Conservation (phyloP, 2,888 invertebrate genomes). For the Andrena dorsata region DNA sequence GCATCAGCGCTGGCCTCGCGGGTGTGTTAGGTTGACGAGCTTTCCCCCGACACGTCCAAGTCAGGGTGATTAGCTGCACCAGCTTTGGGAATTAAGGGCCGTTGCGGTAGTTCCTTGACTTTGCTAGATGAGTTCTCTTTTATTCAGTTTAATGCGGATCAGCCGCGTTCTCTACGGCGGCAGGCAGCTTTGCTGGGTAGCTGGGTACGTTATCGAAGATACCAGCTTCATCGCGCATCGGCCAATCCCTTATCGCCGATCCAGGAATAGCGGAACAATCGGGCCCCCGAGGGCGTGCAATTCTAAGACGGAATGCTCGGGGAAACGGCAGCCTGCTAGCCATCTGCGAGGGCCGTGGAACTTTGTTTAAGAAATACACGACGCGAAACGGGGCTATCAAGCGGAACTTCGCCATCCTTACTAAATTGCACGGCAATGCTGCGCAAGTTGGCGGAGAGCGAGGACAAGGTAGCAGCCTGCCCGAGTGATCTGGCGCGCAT, state of each 20-base stretch:
- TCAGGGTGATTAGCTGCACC: too few species aligned
- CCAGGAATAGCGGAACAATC: neutral
- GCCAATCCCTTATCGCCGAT: neutral
- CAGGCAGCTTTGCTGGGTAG: too few species aligned
- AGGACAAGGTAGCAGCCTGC: conserved; percentile 16
- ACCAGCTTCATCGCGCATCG: too few species aligned
- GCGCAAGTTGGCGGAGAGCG: neutral
- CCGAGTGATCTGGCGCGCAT: conserved; percentile 18
- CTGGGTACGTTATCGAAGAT: too few species aligned
- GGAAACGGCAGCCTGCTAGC: conserved; percentile 7
- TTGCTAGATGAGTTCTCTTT: too few species aligned
- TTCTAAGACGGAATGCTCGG: neutral
- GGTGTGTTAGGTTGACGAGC: too few species aligned
- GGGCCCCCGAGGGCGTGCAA: neutral
- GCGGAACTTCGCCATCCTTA: conserved; percentile 19
- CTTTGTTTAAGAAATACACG: conserved; percentile 41
- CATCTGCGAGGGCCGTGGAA: conserved; percentile 21
- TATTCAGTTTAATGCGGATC: too few species aligned
- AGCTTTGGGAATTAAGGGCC: too few species aligned
- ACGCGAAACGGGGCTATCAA: conserved; percentile 23
- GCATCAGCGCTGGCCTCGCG: too few species aligned
- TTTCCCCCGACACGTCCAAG: too few species aligned
- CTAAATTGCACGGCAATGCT: conserved; percentile 39
- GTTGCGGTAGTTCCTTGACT: too few species aligned
- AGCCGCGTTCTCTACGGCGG: too few species aligned